These are phyloP conservation scores for Epinotia brunnichana DNA, from an alignment of 2,888 invertebrate species.

Conservation along the genomic window DNA sequence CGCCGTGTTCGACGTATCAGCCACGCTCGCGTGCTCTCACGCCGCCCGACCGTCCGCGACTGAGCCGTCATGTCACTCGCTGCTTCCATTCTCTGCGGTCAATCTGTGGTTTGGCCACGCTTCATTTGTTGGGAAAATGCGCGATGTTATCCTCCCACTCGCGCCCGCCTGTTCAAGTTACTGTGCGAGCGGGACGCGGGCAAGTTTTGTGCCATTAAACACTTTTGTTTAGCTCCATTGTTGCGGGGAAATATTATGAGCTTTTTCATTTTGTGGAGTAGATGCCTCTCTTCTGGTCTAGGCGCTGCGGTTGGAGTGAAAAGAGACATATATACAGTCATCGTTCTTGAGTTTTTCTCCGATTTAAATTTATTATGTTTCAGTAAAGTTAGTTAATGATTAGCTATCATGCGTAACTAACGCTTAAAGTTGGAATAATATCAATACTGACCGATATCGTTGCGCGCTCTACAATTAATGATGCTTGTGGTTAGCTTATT, in stretches of 20 bases:
- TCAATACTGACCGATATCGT: background rate
- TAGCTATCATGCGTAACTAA: background rate
- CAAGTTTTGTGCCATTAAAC: constrained; percentile 78
- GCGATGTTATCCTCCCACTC: constrained; percentile 67
- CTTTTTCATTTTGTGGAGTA: constrained; percentile 73
- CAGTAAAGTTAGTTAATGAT: background rate
- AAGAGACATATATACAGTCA: constrained; percentile 59
- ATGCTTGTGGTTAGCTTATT: constrained; percentile 57
- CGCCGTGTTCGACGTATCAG: constrained; percentile 42
- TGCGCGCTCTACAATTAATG: constrained; percentile 52
- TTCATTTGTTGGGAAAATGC: constrained; percentile 84
- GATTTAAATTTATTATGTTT: background rate
- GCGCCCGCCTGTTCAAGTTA: constrained; percentile 47
- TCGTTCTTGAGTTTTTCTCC: constrained; percentile 39
- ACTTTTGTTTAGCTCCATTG: constrained; percentile 81
- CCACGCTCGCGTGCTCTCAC: constrained; percentile 71
- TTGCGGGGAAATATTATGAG: constrained; percentile 79
- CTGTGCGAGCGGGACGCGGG: constrained; percentile 65
- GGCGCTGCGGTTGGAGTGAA: constrained; percentile 58
- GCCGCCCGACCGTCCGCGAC: constrained; percentile 77
- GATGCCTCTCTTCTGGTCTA: constrained; percentile 62
- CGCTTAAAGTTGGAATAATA: background rate
- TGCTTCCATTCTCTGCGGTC: constrained; percentile 84
- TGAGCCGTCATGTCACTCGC: constrained; percentile 83
- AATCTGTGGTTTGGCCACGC: constrained; percentile 84